Percentiles rank a stretch among this genome's conserved stretches.
Conservation (phyloP, 2,113 vertebrate genomes). For the Peucedramus taeniatus region DNA sequence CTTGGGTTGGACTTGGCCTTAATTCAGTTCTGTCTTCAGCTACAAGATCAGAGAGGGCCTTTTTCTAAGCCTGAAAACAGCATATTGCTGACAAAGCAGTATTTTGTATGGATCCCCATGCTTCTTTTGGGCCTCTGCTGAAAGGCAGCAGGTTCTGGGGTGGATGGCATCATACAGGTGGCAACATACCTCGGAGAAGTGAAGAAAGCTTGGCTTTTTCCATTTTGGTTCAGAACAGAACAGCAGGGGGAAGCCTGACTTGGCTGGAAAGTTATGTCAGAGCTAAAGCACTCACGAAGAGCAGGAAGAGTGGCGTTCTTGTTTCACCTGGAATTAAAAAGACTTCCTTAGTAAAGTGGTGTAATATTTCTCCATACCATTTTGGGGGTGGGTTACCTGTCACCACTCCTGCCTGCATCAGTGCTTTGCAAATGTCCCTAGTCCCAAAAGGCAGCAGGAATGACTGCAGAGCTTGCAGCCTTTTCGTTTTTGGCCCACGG, state of each 20-base stretch:
- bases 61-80: background rate
- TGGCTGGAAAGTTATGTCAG: constrained; percentile 37
- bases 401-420: background rate
- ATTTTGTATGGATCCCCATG: background rate
- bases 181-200: background rate
- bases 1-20: background rate
- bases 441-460: background rate
- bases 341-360: background rate
- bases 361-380: background rate
- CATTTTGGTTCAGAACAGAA: constrained; percentile 18
- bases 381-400: background rate
- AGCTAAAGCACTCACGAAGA: background rate
- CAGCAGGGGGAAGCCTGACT: constrained; percentile 51
- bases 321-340: constrained; percentile 24
- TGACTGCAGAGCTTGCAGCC: background rate
- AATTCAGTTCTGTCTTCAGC: background rate
- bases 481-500: background rate
- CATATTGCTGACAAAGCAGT: background rate
- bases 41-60: background rate
- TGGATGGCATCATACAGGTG: background rate
- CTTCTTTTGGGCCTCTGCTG: background rate
- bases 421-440: background rate
- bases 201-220: background rate
- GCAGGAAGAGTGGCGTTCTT: constrained; percentile 18
- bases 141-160: background rate